Percentiles rank a stretch among this genome's conserved stretches.
Conservation (phyloP, 2,888 invertebrate species). For the Cheilosia scutellata region DNA sequence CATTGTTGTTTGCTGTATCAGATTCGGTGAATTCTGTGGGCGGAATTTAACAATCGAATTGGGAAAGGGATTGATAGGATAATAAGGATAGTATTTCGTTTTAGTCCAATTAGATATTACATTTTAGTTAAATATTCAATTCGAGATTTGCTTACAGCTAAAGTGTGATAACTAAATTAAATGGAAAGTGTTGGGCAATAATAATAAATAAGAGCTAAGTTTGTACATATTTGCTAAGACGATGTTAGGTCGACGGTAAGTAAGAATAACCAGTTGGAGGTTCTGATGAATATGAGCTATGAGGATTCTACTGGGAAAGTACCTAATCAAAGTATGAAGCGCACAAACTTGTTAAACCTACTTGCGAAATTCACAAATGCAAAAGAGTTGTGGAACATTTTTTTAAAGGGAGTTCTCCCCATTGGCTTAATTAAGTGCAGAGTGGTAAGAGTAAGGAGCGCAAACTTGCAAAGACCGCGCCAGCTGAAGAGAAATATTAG, state of each 20-base stretch:
- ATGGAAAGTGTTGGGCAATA: background rate
- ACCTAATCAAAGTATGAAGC: too few species aligned
- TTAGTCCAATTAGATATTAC: constrained; percentile 19
- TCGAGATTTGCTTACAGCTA: constrained; percentile 18
- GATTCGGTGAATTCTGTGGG: constrained; percentile 77
- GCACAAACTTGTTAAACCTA: too few species aligned
- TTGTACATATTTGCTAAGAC: background rate
- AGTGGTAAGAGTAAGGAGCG: too few species aligned
- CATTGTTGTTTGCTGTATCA: constrained; percentile 79
- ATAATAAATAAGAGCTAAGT: background rate
- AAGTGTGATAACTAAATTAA: constrained; percentile 17
- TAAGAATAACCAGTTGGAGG: background rate
- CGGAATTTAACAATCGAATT: constrained; percentile 32
- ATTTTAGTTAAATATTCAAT: constrained; percentile 13
- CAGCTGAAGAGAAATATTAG: too few species aligned
- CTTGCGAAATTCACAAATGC: too few species aligned
- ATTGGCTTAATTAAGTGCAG: too few species aligned
- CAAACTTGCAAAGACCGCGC: too few species aligned
- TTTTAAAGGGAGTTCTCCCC: too few species aligned
- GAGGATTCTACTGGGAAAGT: too few species aligned
- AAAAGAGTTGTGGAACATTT: too few species aligned
- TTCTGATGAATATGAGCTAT: background rate
- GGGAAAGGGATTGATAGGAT: constrained; percentile 30
- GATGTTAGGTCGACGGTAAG: background rate
- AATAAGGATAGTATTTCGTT: constrained; percentile 47